Evolutionary conservation across 1,140 invertebrate genomes (phyloP).

Genomic region (Nixonia krombeini): DNA sequence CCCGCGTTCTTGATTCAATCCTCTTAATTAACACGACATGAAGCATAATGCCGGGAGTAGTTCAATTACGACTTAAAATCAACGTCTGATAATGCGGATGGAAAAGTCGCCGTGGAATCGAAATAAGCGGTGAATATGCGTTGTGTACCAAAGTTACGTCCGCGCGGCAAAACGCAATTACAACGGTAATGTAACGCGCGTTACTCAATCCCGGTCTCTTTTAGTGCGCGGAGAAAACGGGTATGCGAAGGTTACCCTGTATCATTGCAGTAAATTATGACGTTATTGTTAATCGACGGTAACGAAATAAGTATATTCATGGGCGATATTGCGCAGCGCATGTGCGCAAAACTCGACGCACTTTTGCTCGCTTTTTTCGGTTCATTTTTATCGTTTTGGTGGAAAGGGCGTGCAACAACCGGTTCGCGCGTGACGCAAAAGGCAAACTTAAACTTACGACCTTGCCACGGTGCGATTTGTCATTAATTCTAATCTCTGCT

Average conservation of each 20-base stretch:
- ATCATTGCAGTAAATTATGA: background rate
- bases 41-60: conserved; percentile 53
- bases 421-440: background rate
- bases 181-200: background rate
- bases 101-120: conserved; percentile 1
- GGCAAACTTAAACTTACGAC: background rate
- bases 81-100: conserved; percentile 2
- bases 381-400: background rate
- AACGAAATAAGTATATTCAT: conserved; percentile 1
- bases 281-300: background rate
- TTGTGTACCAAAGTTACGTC: background rate
- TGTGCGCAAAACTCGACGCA: background rate
- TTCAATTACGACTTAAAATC: conserved; percentile 47
- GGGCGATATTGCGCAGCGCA: background rate
- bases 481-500: background rate
- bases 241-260: background rate
- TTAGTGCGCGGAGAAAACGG: background rate
- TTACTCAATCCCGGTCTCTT: conserved; percentile 7
- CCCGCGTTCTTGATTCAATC: conserved; percentile 27
- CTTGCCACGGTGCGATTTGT: background rate
- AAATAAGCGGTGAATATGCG: no score
- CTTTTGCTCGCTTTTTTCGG: background rate
- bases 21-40: conserved; percentile 53
- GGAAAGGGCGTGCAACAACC: background rate
- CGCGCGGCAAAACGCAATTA: background rate